Conservation (phyloP, 2,797 vertebrate genomes). For the Acanthopagrus latus region DNA sequence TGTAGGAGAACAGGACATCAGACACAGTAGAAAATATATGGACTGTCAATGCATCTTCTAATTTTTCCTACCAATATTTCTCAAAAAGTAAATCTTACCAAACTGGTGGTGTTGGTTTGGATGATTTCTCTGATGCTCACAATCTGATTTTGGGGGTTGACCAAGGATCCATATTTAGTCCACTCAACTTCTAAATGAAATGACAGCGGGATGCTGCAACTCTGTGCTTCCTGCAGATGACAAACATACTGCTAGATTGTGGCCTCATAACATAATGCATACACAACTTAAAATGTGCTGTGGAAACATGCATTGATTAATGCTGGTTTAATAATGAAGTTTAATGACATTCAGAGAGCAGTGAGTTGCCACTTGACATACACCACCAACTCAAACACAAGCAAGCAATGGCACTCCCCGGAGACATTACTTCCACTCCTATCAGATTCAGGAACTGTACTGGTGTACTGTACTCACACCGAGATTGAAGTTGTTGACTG, state of each 20-base stretch:
- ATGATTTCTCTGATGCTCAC: slow-evolving; percentile 87
- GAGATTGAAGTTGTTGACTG: slow-evolving; percentile 74
- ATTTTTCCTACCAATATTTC: background rate
- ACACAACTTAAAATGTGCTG: too few species aligned
- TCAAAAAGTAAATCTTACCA: slow-evolving; percentile 81
- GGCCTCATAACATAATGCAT: background rate
- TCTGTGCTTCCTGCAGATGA: slow-evolving; percentile 70
- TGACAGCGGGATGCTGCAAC: slow-evolving; percentile 90
- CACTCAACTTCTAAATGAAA: slow-evolving; percentile 90
- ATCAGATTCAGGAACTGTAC: background rate
- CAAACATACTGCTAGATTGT: slow-evolving; percentile 6
- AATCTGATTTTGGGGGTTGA: slow-evolving; percentile 93
- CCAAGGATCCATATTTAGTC: slow-evolving; percentile 92
- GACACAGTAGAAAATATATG: background rate
- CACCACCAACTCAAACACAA: too few species aligned
- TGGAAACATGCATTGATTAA: background rate
- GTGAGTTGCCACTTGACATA: too few species aligned
- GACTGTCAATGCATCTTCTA: background rate
- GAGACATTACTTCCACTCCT: background rate
- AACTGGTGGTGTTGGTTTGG: slow-evolving; percentile 78
- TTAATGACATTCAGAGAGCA: too few species aligned
- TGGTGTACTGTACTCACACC: slow-evolving; percentile 64
- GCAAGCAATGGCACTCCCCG: too few species aligned
- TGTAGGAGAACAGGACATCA: slow-evolving; percentile 27
- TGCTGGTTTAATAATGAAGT: background rate